phyloP scores from a whole-genome alignment of 37 sponge, comb jelly and placozoan species.

The Cliona cf. orientalis region DNA sequence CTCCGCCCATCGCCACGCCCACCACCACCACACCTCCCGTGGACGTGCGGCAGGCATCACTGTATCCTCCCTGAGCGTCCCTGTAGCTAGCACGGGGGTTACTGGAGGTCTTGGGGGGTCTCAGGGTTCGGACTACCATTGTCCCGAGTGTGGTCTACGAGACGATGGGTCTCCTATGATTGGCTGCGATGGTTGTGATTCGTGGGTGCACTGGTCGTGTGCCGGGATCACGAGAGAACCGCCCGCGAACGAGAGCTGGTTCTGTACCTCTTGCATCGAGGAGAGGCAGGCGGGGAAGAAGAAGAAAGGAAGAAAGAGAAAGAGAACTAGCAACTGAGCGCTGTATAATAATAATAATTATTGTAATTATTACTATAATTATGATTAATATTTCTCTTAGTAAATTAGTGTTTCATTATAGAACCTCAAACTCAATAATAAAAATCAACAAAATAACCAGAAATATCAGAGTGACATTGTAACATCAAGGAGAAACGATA shows the following conservation, averaged over 20 bases:
- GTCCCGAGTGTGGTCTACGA: slow-evolving; percentile 70
- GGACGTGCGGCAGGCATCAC: too few species aligned
- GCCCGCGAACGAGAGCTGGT: slow-evolving; percentile 74
- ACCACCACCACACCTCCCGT: background rate
- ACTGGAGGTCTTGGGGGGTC: too few species aligned
- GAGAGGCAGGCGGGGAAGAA: background rate
- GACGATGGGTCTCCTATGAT: slow-evolving; percentile 93
- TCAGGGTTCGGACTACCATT: slow-evolving; percentile 38
- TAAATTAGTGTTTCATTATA: background rate
- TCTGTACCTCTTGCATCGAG: slow-evolving; percentile 71
- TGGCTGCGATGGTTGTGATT: slow-evolving; percentile 85
- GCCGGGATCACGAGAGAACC: slow-evolving; percentile 67
- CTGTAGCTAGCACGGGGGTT: too few species aligned
- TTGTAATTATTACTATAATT: background rate
- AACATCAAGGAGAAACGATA: too few species aligned
- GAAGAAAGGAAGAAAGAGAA: slow-evolving; percentile 9
- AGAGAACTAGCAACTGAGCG: background rate
- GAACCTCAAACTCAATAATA: background rate
- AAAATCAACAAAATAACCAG: too few species aligned
- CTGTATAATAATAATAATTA: background rate
- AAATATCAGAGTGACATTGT: too few species aligned
- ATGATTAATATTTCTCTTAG: slow-evolving; percentile 6
- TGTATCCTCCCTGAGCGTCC: too few species aligned
- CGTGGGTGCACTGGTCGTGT: slow-evolving; percentile 87
- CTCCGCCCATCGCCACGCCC: background rate